phyloP scores from a whole-genome alignment of 2,888 invertebrate species.

The Chromoteleia sp. region DNA sequence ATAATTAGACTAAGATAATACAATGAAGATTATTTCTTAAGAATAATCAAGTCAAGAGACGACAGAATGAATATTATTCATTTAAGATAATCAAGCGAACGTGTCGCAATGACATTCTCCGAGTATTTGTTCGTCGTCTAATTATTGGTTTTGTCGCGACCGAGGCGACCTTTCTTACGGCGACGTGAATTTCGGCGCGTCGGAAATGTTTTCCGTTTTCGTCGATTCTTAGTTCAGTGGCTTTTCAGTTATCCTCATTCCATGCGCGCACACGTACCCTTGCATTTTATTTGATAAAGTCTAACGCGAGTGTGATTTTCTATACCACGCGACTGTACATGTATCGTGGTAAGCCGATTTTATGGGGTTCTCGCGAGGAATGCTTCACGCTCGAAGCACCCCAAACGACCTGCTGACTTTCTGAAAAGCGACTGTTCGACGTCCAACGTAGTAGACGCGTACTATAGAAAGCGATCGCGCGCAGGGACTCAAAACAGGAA shows the following conservation, averaged over 20 bases:
- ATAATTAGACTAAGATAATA: too few species aligned
- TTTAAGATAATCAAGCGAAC: too few species aligned
- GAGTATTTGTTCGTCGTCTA: too few species aligned
- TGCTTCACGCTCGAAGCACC: constrained; percentile 73
- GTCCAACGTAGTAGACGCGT: constrained; percentile 68
- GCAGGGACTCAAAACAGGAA: constrained; percentile 68
- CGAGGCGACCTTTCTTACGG: too few species aligned
- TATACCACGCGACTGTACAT: constrained; percentile 49
- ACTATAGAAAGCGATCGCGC: constrained; percentile 52
- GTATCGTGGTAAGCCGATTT: constrained; percentile 80
- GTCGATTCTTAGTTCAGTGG: constrained; percentile 45
- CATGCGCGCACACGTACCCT: constrained; percentile 31
- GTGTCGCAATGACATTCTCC: too few species aligned
- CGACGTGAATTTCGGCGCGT: constrained; percentile 3
- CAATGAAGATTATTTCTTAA: too few species aligned
- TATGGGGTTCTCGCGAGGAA: constrained; percentile 77
- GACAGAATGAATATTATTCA: too few species aligned
- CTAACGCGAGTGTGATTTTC: constrained; percentile 66
- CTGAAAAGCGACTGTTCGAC: constrained; percentile 74
- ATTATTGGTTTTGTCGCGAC: too few species aligned
- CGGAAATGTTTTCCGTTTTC: constrained; percentile 37
- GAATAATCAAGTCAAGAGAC: too few species aligned
- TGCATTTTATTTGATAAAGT: constrained; percentile 65
- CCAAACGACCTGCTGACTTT: constrained; percentile 78
- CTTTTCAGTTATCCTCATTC: constrained; percentile 56